Conservation (phyloP, 2,113 vertebrate genomes). For the Pseudois nayaur region DNA sequence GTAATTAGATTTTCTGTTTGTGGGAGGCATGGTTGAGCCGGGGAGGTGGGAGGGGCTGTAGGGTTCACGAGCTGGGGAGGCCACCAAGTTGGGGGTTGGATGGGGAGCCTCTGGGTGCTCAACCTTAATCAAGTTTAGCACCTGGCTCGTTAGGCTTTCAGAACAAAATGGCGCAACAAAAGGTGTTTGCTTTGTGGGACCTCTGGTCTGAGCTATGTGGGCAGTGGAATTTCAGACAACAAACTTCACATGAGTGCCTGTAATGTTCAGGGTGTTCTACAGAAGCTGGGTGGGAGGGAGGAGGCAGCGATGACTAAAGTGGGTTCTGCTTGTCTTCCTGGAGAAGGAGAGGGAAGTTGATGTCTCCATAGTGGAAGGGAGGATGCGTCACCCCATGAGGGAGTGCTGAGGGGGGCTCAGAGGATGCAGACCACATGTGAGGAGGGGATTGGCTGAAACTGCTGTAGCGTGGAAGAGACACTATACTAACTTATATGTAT, state of each 20-base stretch:
- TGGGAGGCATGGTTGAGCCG: accelerated
- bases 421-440: not conserved
- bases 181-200: accelerated
- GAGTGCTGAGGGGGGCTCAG: not conserved
- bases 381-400: not conserved
- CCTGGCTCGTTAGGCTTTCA: not conserved
- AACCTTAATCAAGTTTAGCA: not conserved
- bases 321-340: not conserved
- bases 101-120: not conserved
- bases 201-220: not conserved
- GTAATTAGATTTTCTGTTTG: not conserved
- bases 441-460: not conserved
- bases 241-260: not conserved
- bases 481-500: accelerated
- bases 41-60: not conserved
- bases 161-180: not conserved
- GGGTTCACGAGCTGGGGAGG: not conserved
- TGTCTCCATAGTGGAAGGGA: not conserved
- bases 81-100: not conserved
- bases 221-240: not conserved
- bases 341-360: not conserved
- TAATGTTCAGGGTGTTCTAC: not conserved
- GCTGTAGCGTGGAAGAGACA: not conserved
- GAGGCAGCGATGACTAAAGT: not conserved
- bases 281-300: not conserved